These are phyloP conservation scores for Epinephelus coioides DNA, from an alignment of 2,797 vertebrate species.

Conservation along the genomic window DNA sequence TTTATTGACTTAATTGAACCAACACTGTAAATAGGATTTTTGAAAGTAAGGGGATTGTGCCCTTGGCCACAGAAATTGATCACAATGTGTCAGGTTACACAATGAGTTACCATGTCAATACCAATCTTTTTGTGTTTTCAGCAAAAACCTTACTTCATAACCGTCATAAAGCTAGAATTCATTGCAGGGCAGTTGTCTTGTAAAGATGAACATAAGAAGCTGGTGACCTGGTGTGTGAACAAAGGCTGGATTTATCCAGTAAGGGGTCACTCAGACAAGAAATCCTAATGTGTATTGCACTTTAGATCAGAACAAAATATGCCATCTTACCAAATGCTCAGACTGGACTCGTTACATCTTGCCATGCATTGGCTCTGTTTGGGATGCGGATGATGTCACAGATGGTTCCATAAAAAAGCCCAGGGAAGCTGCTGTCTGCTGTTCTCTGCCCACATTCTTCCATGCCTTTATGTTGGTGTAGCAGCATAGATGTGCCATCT, in stretches of 20 bases:
- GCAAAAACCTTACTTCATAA: neutral
- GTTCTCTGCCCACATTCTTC: no score
- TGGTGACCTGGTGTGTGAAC: neutral
- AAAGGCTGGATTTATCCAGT: neutral
- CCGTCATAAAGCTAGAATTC: neutral
- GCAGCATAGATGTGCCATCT: no score
- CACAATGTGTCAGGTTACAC: neutral
- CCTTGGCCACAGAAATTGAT: neutral
- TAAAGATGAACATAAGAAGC: neutral
- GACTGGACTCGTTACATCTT: neutral
- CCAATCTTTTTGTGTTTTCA: neutral
- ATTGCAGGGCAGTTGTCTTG: no score
- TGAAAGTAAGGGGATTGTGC: neutral
- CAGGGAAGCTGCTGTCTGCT: neutral
- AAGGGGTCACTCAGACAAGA: neutral
- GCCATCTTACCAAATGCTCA: neutral
- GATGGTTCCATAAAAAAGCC: no score
- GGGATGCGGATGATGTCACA: no score
- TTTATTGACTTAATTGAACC: conserved; percentile 1
- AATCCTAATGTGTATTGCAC: neutral
- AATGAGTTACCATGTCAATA: neutral
- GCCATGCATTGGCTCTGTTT: neutral
- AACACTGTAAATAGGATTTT: neutral
- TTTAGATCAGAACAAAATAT: neutral
- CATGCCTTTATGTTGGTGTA: no score